phyloP scores from a whole-genome alignment of 2,888 invertebrate species.

The Drosophila paramelanica region DNA sequence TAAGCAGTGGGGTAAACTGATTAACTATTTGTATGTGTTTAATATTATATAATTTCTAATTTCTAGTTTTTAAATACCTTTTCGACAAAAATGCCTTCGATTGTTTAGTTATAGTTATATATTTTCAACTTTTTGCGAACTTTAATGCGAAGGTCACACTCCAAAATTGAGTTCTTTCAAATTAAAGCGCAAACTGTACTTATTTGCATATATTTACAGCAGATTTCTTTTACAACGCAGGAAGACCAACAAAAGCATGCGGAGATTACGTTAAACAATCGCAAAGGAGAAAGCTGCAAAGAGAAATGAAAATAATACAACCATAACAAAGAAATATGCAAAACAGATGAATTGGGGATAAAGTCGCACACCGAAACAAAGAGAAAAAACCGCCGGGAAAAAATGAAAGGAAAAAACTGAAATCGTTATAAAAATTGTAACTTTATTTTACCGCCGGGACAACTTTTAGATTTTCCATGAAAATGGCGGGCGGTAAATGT shows the following conservation, averaged over 20 bases:
- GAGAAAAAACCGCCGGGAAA: constrained; percentile 5
- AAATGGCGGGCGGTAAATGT: constrained; percentile 39
- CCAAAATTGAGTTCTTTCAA: constrained; percentile 34
- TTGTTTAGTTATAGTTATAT: no score
- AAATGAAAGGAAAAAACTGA: constrained; percentile 40
- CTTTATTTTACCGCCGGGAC: constrained; percentile 60
- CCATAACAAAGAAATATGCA: constrained; percentile 80
- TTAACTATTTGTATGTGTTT: not conserved
- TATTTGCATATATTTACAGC: constrained; percentile 73
- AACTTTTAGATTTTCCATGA: constrained; percentile 35
- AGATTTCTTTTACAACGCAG: constrained; percentile 55
- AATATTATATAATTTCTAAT: not conserved
- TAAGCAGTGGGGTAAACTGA: not conserved
- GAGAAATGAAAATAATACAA: constrained; percentile 65
- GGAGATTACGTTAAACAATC: constrained; percentile 68
- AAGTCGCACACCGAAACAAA: constrained; percentile 43
- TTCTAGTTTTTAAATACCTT: not conserved
- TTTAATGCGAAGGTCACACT: constrained; percentile 63
- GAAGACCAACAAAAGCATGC: constrained; percentile 28
- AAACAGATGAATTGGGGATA: constrained; percentile 80
- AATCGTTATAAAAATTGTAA: constrained; percentile 68
- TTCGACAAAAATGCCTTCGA: not conserved
- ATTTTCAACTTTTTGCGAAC: constrained; percentile 22
- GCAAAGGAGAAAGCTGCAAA: constrained; percentile 33
- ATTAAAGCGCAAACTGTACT: constrained; percentile 61